Percentiles rank a stretch among this genome's conserved stretches.
These are phyloP conservation scores for Amniataba percoides DNA, from an alignment of 2,797 vertebrate genomes.

Conservation along the genomic window DNA sequence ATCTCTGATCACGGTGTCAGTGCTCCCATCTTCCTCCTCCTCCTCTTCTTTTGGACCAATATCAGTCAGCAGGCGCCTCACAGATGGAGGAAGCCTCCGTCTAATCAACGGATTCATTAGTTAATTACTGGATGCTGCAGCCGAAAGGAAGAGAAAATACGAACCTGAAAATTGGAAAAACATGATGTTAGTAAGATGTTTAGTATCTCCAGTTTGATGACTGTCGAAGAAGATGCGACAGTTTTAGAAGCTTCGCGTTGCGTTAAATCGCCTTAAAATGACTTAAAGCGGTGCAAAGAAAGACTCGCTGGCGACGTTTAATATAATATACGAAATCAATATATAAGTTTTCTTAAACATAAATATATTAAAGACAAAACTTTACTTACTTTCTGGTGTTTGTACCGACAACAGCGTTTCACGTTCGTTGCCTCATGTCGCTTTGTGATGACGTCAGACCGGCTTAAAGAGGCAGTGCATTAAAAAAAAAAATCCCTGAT, in stretches of 20 bases:
- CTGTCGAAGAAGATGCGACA: not conserved
- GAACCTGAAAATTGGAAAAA: slow-evolving; percentile 26
- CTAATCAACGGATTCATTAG: slow-evolving; percentile 78
- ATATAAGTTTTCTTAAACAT: accelerated
- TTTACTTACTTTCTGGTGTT: slow-evolving; percentile 11
- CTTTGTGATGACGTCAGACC: slow-evolving; percentile 66
- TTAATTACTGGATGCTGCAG: not conserved
- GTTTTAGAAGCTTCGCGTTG: not conserved
- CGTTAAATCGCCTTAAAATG: not conserved
- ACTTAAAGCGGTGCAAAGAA: not conserved
- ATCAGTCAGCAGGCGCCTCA: slow-evolving; percentile 80
- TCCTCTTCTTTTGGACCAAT: slow-evolving; percentile 63
- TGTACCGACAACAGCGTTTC: not conserved
- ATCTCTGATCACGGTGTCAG: slow-evolving; percentile 62
- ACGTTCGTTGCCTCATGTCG: slow-evolving; percentile 38
- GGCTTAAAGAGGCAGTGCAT: not conserved
- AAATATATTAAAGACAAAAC: not conserved
- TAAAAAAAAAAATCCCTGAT: not conserved
- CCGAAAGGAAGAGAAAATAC: not conserved
- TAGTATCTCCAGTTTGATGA: too few species aligned
- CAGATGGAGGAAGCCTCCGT: slow-evolving; percentile 78
- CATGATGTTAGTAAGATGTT: not conserved
- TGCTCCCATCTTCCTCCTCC: not conserved
- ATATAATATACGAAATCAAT: too few species aligned
- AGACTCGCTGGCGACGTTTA: accelerated